Evolutionary conservation across 1,140 invertebrate genomes (phyloP).

Genomic region (Drosophila ogumai): DNA sequence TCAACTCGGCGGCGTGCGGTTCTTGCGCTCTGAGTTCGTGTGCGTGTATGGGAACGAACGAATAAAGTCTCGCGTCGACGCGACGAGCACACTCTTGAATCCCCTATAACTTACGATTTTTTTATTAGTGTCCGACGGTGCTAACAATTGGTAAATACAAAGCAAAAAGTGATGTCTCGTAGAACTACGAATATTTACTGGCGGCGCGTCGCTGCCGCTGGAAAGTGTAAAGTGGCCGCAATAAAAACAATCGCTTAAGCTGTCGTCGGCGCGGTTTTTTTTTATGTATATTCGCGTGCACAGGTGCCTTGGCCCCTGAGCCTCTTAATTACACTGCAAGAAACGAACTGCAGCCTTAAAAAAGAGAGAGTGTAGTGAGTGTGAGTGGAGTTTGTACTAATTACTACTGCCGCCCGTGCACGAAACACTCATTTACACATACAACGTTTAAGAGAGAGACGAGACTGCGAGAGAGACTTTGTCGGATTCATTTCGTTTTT

Average conservation of each 20-base stretch:
- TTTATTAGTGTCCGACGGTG: slow-evolving; percentile 2
- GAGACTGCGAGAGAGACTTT: slow-evolving; percentile 44
- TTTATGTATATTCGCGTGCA: slow-evolving; percentile 55
- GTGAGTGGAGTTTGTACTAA: slow-evolving; percentile 70
- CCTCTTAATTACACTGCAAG: slow-evolving; percentile 33
- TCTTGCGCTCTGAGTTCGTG: slow-evolving; percentile 16
- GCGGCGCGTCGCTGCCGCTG: slow-evolving; percentile 31
- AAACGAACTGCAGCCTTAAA: slow-evolving; percentile 43
- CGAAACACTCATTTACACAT: slow-evolving; percentile 68
- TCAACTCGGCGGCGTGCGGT: slow-evolving; percentile 63
- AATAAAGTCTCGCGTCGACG: slow-evolving; percentile 41
- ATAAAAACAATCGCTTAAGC: slow-evolving; percentile 54
- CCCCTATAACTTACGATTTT: not conserved
- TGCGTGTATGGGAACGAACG: slow-evolving; percentile 4
- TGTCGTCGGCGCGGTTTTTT: slow-evolving; percentile 11
- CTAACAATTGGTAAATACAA: slow-evolving; percentile 7
- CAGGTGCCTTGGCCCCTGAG: slow-evolving; percentile 52
- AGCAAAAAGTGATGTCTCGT: slow-evolving; percentile 16
- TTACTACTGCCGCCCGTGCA: slow-evolving; percentile 65
- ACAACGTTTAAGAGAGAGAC: slow-evolving; percentile 38
- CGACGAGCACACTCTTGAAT: slow-evolving; percentile 26
- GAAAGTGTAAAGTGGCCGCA: slow-evolving; percentile 43
- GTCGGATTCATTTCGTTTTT: slow-evolving; percentile 54
- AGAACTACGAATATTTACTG: slow-evolving; percentile 11
- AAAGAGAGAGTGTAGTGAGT: slow-evolving; percentile 41